Conservation (phyloP, 2,113 vertebrate species). For the Felis chaus region DNA sequence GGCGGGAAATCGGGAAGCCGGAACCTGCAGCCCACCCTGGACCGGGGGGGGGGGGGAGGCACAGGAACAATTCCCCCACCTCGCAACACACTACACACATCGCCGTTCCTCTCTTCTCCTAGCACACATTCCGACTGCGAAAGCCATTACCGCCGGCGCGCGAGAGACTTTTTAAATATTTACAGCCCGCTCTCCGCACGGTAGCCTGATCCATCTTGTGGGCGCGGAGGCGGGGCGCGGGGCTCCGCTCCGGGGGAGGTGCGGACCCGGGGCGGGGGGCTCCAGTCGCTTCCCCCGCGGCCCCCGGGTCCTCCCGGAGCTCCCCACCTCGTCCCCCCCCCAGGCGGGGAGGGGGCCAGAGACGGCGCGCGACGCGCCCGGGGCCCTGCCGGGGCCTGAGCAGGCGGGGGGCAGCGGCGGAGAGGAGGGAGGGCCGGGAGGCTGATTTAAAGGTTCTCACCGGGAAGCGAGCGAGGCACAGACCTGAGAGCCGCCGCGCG, state of each 20-base stretch:
- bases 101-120: slow-evolving; percentile 67
- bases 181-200: slow-evolving; percentile 79
- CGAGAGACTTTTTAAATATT: slow-evolving; percentile 82
- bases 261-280: background rate
- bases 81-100: slow-evolving; percentile 50
- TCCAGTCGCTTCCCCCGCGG: background rate
- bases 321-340: background rate
- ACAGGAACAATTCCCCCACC: slow-evolving; percentile 34
- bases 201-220: slow-evolving; percentile 80
- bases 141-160: slow-evolving; percentile 78
- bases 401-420: slow-evolving; percentile 46
- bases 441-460: slow-evolving; percentile 84
- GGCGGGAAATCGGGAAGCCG: slow-evolving; percentile 68
- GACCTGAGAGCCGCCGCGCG: slow-evolving; percentile 84
- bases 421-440: slow-evolving; percentile 70
- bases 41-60: background rate
- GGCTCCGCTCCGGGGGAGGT: slow-evolving; percentile 54
- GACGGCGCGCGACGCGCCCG: background rate
- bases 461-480: slow-evolving; percentile 83
- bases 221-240: slow-evolving; percentile 59
- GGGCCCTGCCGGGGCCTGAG: slow-evolving; percentile 38
- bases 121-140: slow-evolving; percentile 75
- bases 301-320: background rate
- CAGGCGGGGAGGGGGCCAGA: slow-evolving; percentile 45
- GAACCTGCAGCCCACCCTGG: slow-evolving; percentile 13